These are phyloP conservation scores for Scaptomyza parva DNA, from an alignment of 2,888 invertebrate species.

Conservation along the genomic window DNA sequence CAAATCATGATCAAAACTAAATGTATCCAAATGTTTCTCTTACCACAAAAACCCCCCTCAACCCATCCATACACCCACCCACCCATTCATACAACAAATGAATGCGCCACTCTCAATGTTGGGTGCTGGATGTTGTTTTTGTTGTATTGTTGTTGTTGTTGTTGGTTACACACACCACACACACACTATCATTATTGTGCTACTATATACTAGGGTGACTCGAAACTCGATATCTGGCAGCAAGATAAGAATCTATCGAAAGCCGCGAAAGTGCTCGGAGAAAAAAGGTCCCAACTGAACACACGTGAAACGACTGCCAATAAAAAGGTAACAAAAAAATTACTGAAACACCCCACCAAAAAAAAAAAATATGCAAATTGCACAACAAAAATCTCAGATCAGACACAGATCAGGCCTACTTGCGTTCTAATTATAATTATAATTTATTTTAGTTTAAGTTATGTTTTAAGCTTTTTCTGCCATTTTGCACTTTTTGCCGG, in stretches of 20 bases:
- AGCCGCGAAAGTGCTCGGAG: constrained; percentile 86
- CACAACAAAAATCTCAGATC: constrained; percentile 31
- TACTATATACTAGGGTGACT: constrained; percentile 83
- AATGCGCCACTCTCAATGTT: constrained; percentile 6
- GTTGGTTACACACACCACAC: constrained; percentile 41
- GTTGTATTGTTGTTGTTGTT: constrained; percentile 23
- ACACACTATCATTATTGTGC: constrained; percentile 57
- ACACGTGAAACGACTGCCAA: constrained; percentile 85
- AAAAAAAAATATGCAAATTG: constrained; percentile 25
- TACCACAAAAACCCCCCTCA: no score
- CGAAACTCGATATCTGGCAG: constrained; percentile 85
- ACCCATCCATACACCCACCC: not conserved
- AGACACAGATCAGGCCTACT: constrained; percentile 37
- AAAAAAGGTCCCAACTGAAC: constrained; percentile 85
- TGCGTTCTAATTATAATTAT: constrained; percentile 25
- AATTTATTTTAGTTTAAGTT: constrained; percentile 30
- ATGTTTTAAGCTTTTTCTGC: constrained; percentile 39
- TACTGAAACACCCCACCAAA: constrained; percentile 27
- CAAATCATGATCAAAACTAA: constrained; percentile 44
- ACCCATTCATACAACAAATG: constrained; percentile 14
- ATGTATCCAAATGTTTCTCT: constrained; percentile 51
- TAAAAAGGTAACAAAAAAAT: constrained; percentile 83
- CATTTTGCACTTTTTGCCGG: constrained; percentile 49
- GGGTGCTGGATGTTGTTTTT: constrained; percentile 18
- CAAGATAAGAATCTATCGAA: constrained; percentile 86